phyloP scores from a whole-genome alignment of 2,113 vertebrate species.

The Eublepharis macularius region DNA sequence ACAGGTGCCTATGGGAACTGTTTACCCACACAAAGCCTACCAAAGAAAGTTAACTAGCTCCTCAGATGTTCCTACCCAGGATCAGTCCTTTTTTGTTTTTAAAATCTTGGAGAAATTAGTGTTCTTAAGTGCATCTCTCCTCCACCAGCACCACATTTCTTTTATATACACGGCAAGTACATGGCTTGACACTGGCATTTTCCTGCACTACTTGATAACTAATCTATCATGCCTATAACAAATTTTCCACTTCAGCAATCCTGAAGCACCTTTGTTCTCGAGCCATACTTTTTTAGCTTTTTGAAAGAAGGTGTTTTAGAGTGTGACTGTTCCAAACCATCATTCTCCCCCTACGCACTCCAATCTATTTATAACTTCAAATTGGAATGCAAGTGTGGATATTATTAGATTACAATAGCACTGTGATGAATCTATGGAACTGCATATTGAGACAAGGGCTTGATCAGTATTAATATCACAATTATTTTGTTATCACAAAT shows the following conservation, averaged over 20 bases:
- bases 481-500: slow-evolving; percentile 26
- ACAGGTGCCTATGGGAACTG: too few relatives aligned
- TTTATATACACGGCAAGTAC: neutral
- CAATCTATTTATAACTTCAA: neutral
- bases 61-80: neutral
- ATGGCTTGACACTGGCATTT: neutral
- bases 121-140: neutral
- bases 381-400: neutral
- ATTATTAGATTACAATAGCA: slow-evolving; percentile 8
- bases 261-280: slow-evolving; percentile 6
- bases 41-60: neutral
- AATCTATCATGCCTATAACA: neutral
- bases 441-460: slow-evolving; percentile 1
- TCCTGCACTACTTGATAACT: neutral
- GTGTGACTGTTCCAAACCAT: neutral
- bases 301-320: neutral
- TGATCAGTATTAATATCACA: slow-evolving; percentile 34
- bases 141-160: neutral
- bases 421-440: slow-evolving; percentile 19
- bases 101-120: neutral
- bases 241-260: neutral
- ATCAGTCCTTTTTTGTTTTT: neutral
- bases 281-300: neutral
- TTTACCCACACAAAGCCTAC: neutral
- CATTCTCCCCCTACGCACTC: neutral